Evolutionary conservation across 2,888 invertebrate genomes (phyloP).

Genomic region (Drosophila imparisetae): DNA sequence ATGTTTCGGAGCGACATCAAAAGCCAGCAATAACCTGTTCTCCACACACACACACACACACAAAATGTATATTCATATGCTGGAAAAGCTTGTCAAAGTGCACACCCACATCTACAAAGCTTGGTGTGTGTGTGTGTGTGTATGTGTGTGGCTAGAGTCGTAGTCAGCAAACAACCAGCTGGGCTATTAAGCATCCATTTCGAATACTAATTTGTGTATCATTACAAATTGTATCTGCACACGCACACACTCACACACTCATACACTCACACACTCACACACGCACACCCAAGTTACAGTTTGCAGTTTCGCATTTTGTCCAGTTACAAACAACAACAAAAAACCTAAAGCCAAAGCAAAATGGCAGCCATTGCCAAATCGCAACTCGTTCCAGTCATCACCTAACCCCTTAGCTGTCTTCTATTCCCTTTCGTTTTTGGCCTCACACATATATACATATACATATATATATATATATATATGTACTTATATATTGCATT

Average conservation of each 20-base stretch:
- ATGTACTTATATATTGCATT: constrained; percentile 28
- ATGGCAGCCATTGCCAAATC: constrained; percentile 52
- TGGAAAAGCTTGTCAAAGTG: constrained; percentile 44
- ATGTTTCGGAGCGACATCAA: constrained; percentile 45
- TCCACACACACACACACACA: constrained; percentile 4
- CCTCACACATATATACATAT: background rate
- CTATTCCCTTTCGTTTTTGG: constrained; percentile 12
- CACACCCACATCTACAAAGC: constrained; percentile 25
- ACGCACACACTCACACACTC: constrained; percentile 36
- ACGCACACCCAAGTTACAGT: constrained; percentile 19
- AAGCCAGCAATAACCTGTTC: constrained; percentile 52
- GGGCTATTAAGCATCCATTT: constrained; percentile 80
- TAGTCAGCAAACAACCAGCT: constrained; percentile 52
- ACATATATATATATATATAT: background rate
- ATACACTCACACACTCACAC: constrained; percentile 12
- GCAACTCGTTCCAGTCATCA: background rate
- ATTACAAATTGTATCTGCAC: constrained; percentile 77
- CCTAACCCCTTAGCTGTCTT: background rate
- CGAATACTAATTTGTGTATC: constrained; percentile 82
- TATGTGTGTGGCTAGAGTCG: constrained; percentile 20
- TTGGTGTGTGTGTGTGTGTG: background rate
- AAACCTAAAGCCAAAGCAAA: constrained; percentile 39
- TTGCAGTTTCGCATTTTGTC: constrained; percentile 50
- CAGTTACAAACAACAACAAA: constrained; percentile 26
- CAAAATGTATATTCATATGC: constrained; percentile 12